Conservation (phyloP, 2,888 invertebrate genomes). For the Conus canariensis region DNA sequence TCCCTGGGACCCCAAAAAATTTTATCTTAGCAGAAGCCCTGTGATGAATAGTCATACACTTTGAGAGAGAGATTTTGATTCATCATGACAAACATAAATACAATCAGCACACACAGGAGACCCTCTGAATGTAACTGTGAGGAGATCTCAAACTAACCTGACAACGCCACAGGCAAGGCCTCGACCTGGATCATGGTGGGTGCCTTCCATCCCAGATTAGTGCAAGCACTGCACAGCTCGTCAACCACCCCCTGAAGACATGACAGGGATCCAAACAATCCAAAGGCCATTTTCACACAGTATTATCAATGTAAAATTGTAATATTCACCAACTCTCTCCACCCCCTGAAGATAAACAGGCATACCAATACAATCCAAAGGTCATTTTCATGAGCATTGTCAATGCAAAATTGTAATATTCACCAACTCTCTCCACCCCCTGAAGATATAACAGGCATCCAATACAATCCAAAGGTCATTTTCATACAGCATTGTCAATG, state of each 20-base stretch:
- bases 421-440: slow-evolving; percentile 82
- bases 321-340: background rate
- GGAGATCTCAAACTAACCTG: slow-evolving; percentile 82
- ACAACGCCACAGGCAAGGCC: slow-evolving; percentile 93
- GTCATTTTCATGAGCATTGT: no score
- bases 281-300: background rate
- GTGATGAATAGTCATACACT: background rate
- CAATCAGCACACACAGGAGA: no score
- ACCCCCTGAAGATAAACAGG: background rate
- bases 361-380: background rate
- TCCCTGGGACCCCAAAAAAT: no score
- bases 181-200: slow-evolving; percentile 98
- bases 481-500: background rate
- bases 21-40: no score
- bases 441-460: slow-evolving; percentile 50
- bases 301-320: background rate
- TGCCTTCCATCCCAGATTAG: slow-evolving; percentile 93
- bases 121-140: background rate
- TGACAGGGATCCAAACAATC: no score
- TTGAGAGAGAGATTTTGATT: background rate
- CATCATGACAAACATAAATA: no score
- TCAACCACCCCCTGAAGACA: slow-evolving; percentile 87
- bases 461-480: background rate
- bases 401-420: no score
- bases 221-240: slow-evolving; percentile 93